Evolutionary conservation across 2,797 vertebrate genomes (phyloP).

Genomic region (Pyrocephalus nanus): DNA sequence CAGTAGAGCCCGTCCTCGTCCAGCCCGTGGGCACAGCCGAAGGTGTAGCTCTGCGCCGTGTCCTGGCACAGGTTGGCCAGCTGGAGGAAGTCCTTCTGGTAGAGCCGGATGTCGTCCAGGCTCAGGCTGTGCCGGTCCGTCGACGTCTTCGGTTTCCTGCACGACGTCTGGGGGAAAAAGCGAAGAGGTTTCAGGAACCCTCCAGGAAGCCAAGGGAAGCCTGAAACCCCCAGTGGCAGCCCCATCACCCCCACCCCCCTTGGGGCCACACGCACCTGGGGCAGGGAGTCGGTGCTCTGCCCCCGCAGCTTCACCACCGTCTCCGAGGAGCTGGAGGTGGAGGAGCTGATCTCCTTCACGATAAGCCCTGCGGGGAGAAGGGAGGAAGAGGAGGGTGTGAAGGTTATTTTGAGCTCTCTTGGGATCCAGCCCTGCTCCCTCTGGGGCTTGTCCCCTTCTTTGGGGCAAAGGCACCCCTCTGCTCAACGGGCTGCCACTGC

Average conservation of each 20-base stretch:
- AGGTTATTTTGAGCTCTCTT: background rate
- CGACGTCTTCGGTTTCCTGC: slow-evolving; percentile 91
- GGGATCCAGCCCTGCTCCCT: accelerated
- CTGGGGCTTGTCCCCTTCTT: background rate
- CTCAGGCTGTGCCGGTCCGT: slow-evolving; percentile 96
- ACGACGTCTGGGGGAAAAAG: slow-evolving; percentile 77
- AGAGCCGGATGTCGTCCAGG: slow-evolving; percentile 93
- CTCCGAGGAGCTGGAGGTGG: slow-evolving; percentile 97
- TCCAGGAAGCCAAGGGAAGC: accelerated
- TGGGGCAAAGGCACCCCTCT: background rate
- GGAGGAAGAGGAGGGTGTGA: background rate
- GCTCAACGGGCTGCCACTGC: accelerated
- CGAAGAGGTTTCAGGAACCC: background rate
- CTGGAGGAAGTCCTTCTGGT: slow-evolving; percentile 93
- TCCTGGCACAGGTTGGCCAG: slow-evolving; percentile 94
- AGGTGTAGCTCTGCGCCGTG: slow-evolving; percentile 96
- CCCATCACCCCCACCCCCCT: background rate
- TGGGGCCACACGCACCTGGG: slow-evolving; percentile 82
- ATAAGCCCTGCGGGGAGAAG: slow-evolving; percentile 81
- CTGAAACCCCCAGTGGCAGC: accelerated
- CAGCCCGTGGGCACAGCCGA: slow-evolving; percentile 90
- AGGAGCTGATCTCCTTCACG: slow-evolving; percentile 94
- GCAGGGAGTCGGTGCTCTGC: slow-evolving; percentile 95
- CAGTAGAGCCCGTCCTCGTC: slow-evolving; percentile 85
- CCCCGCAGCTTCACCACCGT: slow-evolving; percentile 96